Percentiles rank a stretch among this genome's conserved stretches.
phyloP scores from a whole-genome alignment of 2,888 invertebrate genomes.

The Homarus gammarus region DNA sequence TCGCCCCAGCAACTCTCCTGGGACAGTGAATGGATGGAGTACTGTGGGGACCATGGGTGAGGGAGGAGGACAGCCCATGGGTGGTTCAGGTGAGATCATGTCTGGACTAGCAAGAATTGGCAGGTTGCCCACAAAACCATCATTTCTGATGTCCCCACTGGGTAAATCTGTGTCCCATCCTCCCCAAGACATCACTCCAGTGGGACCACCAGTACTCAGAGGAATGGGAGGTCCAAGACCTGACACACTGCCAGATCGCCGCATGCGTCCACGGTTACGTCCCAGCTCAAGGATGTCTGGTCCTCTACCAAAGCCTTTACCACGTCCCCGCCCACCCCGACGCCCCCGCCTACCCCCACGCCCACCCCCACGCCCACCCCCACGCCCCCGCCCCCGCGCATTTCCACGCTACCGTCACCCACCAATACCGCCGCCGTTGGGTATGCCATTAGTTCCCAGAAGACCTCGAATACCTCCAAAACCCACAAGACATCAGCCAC shows the following conservation, averaged over 20 bases:
- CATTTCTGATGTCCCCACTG: background rate
- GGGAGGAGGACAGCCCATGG: background rate
- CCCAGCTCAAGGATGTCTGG: background rate
- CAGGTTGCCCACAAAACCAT: background rate
- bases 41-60: background rate
- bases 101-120: background rate
- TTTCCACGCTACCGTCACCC: constrained; percentile 6
- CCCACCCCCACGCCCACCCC: background rate
- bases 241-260: background rate
- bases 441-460: constrained; percentile 55
- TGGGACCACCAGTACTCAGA: background rate
- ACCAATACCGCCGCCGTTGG: constrained; percentile 31
- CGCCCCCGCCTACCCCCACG: constrained; percentile 21
- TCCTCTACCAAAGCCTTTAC: background rate
- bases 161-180: background rate
- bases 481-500: constrained; percentile 18
- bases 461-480: constrained; percentile 19
- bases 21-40: background rate
- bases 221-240: background rate
- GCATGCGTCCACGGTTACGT: constrained; percentile 24
- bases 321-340: constrained; percentile 27
- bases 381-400: too few relatives aligned
- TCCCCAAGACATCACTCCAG: background rate
- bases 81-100: background rate
- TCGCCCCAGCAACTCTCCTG: background rate